Conservation (phyloP, 37 sponge, comb jelly and placozoan species). For the Cliona cf. orientalis region DNA sequence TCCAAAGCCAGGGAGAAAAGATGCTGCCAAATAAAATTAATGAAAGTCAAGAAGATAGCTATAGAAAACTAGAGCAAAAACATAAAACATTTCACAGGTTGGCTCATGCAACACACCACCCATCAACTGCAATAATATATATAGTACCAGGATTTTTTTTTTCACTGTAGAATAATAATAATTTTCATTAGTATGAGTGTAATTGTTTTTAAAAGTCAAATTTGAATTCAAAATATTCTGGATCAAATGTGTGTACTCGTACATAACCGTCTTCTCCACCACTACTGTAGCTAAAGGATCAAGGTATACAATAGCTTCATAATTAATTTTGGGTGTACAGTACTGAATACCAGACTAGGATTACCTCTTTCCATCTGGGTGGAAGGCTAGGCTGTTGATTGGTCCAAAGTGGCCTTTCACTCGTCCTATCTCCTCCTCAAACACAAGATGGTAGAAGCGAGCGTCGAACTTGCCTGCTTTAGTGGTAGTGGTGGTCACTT, state of each 20-base stretch:
- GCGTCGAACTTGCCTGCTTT: constrained; percentile 98
- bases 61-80: not conserved
- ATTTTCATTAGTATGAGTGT: not conserved
- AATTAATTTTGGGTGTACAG: not conserved
- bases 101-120: not conserved
- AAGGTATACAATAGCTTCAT: not conserved
- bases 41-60: not conserved
- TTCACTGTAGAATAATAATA: not conserved
- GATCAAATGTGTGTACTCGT: constrained; percentile 93
- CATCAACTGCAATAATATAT: not conserved
- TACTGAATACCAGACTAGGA: no score
- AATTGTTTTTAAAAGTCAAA: constrained; percentile 39
- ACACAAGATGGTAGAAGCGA: constrained; percentile 94
- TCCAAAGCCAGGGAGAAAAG: not conserved
- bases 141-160: not conserved
- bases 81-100: not conserved
- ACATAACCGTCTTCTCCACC: constrained; percentile 99
- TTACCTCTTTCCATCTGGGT: constrained; percentile 96
- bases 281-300: constrained; percentile 83
- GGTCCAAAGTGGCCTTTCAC: constrained; percentile 99
- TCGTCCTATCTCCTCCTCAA: constrained; percentile 98
- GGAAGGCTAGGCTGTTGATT: constrained; percentile 95
- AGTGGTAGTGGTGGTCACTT: constrained; percentile 93
- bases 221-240: constrained; percentile 95
- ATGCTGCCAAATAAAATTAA: no score